Evolutionary conservation across 1,140 invertebrate species (phyloP), one percentile per base, ranked within the genome.

Genomic region (Pseudachorutes palmiensis): DNA sequence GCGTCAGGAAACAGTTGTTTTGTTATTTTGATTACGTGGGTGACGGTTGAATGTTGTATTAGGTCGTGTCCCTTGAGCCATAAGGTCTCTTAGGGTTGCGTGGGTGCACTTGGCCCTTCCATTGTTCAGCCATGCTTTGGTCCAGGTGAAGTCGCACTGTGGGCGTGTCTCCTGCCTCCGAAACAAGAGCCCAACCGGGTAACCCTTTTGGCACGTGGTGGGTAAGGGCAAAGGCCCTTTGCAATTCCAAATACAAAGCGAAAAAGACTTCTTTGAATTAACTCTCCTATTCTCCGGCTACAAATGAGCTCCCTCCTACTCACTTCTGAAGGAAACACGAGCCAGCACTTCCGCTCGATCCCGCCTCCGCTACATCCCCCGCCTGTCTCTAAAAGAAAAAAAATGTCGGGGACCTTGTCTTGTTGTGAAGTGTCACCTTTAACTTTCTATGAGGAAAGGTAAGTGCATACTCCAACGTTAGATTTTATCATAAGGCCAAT

Each of bases 201-300:
- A 69, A 69, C 67, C 67, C 67, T 69, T 67, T 65, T 65, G 67
- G 67, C 67, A 69, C 67, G 67, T 69, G 67, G 64, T 12, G 36
- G 9, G 19, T 19, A 12, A 45, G 36, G 9, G 19, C 36, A 12
- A 19, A 9, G 9, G 9, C 36, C 36, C 9, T 19, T 19, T 45
- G 9, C 36, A 45, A 45, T 19, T 45, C 36, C 36, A 9, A 12
- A 9, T 45, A 12, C 36, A 45, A 45, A 45, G 36, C 9, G 9
- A 49, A 68, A 68, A 64, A 33, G 62, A 57, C 45, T 61, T 48
- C 66, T 58, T 67, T 67, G 48, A 31, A 30, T 61, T 62, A 24
- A 51, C 59, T 51, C n/a, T 49, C 33, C 60, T 24, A 58, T 57
- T 45, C 9, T n/a, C n/a, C n/a, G n/a, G n/a, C n/a, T n/a, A n/a